These are phyloP conservation scores for Spilosoma lubricipeda DNA, from an alignment of 2,888 invertebrate species.

Conservation along the genomic window DNA sequence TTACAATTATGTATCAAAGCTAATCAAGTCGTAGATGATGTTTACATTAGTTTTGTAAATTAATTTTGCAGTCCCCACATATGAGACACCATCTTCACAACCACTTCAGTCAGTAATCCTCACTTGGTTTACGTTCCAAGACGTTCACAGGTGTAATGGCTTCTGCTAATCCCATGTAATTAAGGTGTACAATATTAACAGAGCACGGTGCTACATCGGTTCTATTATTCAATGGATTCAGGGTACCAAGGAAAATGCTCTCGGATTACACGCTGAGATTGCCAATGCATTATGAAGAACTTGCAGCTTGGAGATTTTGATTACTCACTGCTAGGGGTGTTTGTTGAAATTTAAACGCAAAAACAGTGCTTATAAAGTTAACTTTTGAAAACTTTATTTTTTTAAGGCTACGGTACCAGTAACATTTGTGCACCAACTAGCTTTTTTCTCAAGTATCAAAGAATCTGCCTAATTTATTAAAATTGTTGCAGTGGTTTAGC, in stretches of 20 bases:
- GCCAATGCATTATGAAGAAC: conserved; percentile 50
- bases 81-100: neutral
- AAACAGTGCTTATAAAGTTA: neutral
- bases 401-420: neutral
- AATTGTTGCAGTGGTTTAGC: too few relatives aligned
- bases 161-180: conserved; percentile 50
- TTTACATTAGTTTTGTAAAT: neutral
- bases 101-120: conserved; percentile 35
- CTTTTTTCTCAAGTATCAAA: too few relatives aligned
- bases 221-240: conserved; percentile 64
- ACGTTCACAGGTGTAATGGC: conserved; percentile 45
- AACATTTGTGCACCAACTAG: too few relatives aligned
- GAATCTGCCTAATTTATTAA: too few relatives aligned
- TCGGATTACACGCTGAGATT: conserved; percentile 56
- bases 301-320: conserved; percentile 29
- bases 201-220: conserved; percentile 46
- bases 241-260: conserved; percentile 38
- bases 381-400: neutral
- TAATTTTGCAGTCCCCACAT: neutral
- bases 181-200: conserved; percentile 53
- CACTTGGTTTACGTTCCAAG: conserved; percentile 43
- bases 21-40: neutral
- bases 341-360: conserved; percentile 3
- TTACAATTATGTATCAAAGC: neutral
- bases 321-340: conserved; percentile 18